Evolutionary conservation across 2,888 invertebrate genomes (phyloP), one percentile per base, ranked within the genome.

Genomic region (Lypha dubia): DNA sequence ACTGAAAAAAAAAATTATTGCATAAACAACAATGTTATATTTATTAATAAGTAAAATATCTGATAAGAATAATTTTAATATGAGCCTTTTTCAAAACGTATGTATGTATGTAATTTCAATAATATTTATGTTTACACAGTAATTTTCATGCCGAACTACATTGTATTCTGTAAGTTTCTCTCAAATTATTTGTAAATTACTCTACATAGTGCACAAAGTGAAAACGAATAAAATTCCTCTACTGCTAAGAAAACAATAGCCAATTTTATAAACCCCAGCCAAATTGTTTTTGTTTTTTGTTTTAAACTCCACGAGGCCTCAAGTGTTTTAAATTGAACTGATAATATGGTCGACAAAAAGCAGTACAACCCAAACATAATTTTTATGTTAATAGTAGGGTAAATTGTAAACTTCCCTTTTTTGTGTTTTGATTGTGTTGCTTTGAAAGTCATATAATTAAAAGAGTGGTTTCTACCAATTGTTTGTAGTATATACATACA

Each of bases 71-170:
- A 56, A 32, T n/a, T 1, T n/a, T 17, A 70, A 53, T 24, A 35
- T 2, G 6, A 22, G 28, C 56, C 7, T 22, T 15, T 53, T 51
- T 41, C 13, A 28, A n/a, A 60, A 7, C 44, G 28, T 44, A 32
- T 7, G 67, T 22, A 77, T 56, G 28, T 44, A 32, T 7, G 67
- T 22, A 77, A 77, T 68, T 77, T 77, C 35, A 44, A 65, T 83
- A 86, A 86, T 86, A 38, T 75, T 67, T 44, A 65, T 85, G 85
- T 86, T 86, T 87, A 76, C 85, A 75, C 74, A 85, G 83, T 83
- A 83, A 87, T 86, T 85, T 84, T 75, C 75, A 44, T 46, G 49
- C n/a, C 41, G 56, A 75, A 53, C 32, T 70, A 77, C 9, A 51
- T 41, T 13, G 13, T 3, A 13, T 60, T 28, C 20, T 65, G 22